A percentile compares a stretch with the other conserved stretches of the same genome.
Evolutionary conservation across 2,888 invertebrate species (phyloP).

Genomic region (Cepaea hortensis): DNA sequence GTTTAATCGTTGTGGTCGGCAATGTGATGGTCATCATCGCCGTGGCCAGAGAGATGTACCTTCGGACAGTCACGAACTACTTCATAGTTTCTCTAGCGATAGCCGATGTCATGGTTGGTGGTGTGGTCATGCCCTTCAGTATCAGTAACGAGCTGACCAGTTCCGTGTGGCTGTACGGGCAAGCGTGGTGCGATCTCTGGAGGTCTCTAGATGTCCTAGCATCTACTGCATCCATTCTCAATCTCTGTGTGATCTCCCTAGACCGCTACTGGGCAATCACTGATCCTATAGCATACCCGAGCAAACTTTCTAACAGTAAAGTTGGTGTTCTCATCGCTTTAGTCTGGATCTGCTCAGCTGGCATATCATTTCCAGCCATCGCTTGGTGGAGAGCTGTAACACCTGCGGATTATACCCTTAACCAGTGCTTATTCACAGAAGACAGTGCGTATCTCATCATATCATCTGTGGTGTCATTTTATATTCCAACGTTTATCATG

Average conservation of each 20-base stretch:
- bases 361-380: constrained; percentile 98
- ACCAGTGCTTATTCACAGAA: constrained; percentile 93
- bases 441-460: constrained; percentile 96
- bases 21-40: constrained; percentile 95
- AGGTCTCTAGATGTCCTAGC: constrained; percentile 96
- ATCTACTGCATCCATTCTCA: constrained; percentile 97
- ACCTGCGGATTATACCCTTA: constrained; percentile 60
- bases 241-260: constrained; percentile 95
- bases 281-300: constrained; percentile 97
- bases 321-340: constrained; percentile 92
- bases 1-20: constrained; percentile 94
- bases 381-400: constrained; percentile 80
- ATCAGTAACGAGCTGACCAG: constrained; percentile 71
- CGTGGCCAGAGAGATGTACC: constrained; percentile 92
- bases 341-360: constrained; percentile 97
- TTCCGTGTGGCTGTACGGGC: constrained; percentile 90
- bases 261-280: constrained; percentile 99
- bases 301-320: constrained; percentile 91
- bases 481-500: constrained; percentile 96
- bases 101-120: constrained; percentile 95
- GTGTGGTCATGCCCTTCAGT: constrained; percentile 96
- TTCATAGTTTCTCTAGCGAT: constrained; percentile 97
- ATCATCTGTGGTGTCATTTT: constrained; percentile 98
- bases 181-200: constrained; percentile 98
- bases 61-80: constrained; percentile 97